phyloP scores from a whole-genome alignment of 2,797 vertebrate genomes.

The Steatocranus sp. region DNA sequence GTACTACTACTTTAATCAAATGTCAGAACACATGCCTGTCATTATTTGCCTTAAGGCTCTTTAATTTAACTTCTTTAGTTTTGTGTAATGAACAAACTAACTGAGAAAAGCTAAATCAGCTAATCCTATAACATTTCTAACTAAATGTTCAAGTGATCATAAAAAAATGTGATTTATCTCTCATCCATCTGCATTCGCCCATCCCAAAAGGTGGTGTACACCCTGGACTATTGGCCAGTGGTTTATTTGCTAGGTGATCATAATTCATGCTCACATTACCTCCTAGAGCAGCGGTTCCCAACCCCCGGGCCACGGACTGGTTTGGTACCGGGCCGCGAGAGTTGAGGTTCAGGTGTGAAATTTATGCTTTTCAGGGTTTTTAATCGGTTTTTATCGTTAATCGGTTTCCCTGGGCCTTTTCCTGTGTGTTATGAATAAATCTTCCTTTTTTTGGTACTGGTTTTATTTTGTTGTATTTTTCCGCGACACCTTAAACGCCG shows the following conservation, averaged over 20 bases:
- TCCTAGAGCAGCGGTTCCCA: not conserved
- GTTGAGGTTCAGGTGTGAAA: not conserved
- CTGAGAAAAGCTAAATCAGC: not conserved
- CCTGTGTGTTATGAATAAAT: not conserved
- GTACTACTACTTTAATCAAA: not conserved
- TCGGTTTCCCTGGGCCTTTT: not conserved
- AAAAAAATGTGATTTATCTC: no score
- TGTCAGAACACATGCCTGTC: not conserved
- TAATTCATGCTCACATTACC: not conserved
- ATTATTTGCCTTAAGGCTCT: not conserved
- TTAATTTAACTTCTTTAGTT: not conserved
- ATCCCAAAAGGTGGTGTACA: not conserved
- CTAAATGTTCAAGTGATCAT: not conserved
- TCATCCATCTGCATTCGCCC: not conserved
- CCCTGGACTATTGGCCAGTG: not conserved
- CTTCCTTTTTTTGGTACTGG: not conserved
- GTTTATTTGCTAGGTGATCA: not conserved
- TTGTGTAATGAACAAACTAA: not conserved
- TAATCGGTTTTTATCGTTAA: fast-evolving
- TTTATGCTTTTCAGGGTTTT: not conserved
- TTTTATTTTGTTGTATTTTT: not conserved
- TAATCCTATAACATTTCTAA: not conserved
- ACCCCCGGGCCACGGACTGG: not conserved
- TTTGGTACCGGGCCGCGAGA: not conserved
- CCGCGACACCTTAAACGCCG: not conserved